Evolutionary conservation across 2,113 vertebrate species (phyloP).

Genomic region (Pseudonaja textilis): DNA sequence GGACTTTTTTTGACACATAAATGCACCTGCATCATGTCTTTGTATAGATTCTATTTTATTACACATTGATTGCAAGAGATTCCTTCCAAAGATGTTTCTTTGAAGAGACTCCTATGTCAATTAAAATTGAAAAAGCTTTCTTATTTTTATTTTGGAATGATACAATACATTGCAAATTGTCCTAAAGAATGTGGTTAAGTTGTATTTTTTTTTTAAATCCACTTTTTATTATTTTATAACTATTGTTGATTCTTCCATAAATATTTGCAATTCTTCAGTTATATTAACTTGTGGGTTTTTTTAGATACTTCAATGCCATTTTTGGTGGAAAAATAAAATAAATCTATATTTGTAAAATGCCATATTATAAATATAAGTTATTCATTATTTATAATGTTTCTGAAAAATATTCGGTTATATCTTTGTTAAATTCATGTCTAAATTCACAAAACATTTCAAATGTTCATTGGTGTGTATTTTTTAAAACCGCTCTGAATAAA

Average conservation of each 20-base stretch:
- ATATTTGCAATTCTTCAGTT: not conserved
- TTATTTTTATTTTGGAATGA: not conserved
- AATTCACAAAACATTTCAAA: not conserved
- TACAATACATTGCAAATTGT: not conserved
- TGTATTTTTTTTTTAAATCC: not conserved
- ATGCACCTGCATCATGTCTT: not conserved
- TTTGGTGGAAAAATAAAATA: not conserved
- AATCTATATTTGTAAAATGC: not conserved
- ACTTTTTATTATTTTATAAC: not conserved
- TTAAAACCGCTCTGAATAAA: not conserved
- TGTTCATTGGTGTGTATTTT: not conserved
- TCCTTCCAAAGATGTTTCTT: not conserved
- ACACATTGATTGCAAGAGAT: not conserved
- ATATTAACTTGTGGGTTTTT: not conserved
- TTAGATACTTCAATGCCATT: not conserved
- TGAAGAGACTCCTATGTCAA: not conserved
- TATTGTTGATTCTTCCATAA: not conserved
- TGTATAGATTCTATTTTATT: not conserved
- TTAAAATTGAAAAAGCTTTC: not conserved
- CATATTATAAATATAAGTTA: not conserved
- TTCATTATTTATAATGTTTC: not conserved
- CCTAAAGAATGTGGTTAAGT: not conserved
- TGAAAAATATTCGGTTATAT: not conserved
- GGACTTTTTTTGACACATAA: not conserved
- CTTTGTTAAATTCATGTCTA: not conserved